Evolutionary conservation across 2,113 vertebrate species (phyloP), one percentile per base, ranked within the genome.

Genomic region (Coryphaenoides rupestris): DNA sequence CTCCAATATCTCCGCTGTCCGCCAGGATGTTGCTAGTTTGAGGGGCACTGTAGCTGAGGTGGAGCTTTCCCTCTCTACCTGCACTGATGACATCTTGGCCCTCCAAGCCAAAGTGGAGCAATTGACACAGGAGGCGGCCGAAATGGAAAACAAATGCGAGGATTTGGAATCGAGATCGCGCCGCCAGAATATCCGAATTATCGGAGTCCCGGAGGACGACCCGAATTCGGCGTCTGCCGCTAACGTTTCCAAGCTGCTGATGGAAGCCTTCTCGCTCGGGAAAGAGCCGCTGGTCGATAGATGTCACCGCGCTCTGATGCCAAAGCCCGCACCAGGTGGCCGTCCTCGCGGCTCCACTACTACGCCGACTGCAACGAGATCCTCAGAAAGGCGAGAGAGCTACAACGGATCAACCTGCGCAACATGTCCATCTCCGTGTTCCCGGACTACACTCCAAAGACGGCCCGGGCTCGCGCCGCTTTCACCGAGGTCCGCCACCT

Each of bases 381-480:
- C 9, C 26, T 28, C 26, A 28, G 26, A 28, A 28, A 28, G 26
- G 26, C 26, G 1, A 28, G 1, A 28, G 26, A 28, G 26, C 4
- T 28, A 28, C 26, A 28, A 28, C 17, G 28, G n/a, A 50, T 28
- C 9, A 28, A 28, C 26, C 16, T 59, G 15, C 2, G 57, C n/a
- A 40, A 33, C 23, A 14, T 55, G 55, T 50, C 23, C 70, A 60
- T 63, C 13, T 72, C 62, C 49, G 40, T 73, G 47, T 72, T 69
- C 15, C 65, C 45, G 3, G 65, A 75, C 19, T n/a, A 67, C 26
- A 69, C 72, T 14, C 64, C 58, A 16, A 74, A 65, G 50, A 52
- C 58, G 19, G 26, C 26, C 26, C 26, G 26, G 26, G 26, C 26
- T 28, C 9, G 26, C 26, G 26, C 9, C 26, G 26, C 26, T 49